A percentile compares a stretch with the other conserved stretches of the same genome.
Evolutionary conservation across 1,140 invertebrate species (phyloP).

Genomic region (Habropoda laboriosa): DNA sequence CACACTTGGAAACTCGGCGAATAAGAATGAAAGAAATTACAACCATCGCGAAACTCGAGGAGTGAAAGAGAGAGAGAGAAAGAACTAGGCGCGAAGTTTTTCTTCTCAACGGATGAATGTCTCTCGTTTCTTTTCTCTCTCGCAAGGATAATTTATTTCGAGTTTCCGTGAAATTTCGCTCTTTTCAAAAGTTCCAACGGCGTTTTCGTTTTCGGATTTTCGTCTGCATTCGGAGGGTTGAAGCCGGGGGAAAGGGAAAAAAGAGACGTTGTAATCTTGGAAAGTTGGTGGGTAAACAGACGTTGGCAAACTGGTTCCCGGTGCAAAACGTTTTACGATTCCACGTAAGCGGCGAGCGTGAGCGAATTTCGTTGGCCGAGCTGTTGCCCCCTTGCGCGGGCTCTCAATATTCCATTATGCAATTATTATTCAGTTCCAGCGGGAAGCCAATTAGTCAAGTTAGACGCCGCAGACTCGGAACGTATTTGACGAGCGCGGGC

Average conservation of each 20-base stretch:
- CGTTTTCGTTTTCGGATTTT: too few relatives aligned
- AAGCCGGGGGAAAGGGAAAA: neutral
- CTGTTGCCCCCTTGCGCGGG: constrained; percentile 37
- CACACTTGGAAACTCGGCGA: too few relatives aligned
- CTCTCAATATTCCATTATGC: constrained; percentile 56
- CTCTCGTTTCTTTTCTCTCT: too few relatives aligned
- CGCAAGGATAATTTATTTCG: too few relatives aligned
- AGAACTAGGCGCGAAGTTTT: too few relatives aligned
- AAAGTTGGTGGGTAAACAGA: neutral
- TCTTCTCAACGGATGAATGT: too few relatives aligned
- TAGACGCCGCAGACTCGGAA: constrained; percentile 43
- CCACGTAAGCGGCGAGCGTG: neutral
- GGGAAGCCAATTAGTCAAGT: constrained; percentile 67
- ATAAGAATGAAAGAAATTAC: too few relatives aligned
- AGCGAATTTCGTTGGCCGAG: constrained; percentile 45
- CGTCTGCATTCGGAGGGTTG: too few relatives aligned
- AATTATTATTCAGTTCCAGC: constrained; percentile 67
- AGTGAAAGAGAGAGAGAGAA: too few relatives aligned
- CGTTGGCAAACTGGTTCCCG: neutral
- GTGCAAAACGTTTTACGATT: neutral
- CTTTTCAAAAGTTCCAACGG: too few relatives aligned
- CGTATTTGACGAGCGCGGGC: constrained; percentile 48
- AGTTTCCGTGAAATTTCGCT: too few relatives aligned
- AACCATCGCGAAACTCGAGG: too few relatives aligned
- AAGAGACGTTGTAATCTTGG: neutral